Evolutionary conservation across 2,113 vertebrate genomes (phyloP), one percentile per base, ranked within the genome.

Genomic region (Sus scrofa): DNA sequence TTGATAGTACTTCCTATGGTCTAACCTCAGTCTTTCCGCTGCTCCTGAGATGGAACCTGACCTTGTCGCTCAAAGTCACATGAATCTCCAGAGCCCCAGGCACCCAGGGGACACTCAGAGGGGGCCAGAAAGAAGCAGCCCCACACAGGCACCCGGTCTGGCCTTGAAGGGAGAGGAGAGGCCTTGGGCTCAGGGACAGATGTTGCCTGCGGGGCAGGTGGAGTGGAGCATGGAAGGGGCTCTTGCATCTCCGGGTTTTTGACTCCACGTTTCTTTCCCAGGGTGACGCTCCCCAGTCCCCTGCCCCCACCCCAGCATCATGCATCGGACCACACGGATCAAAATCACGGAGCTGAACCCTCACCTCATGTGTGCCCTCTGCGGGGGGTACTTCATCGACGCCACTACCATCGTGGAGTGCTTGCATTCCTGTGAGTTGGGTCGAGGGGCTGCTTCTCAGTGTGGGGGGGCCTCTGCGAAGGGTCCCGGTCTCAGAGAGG

Each of bases 331-430:
- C 92, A 98, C 98, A 97, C 97, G 98, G 89, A 98, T 99, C 93
- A 99, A 99, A 98, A 99, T 99, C 97, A 99, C 99, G 0, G 99
- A 99, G 98, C 98, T 99, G 58, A 99, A 99, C 96, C 99, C 99
- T 1, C 99, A 99, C 97, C 98, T 99, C 96, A 99, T 99, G 99
- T 99, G 99, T 1, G 99, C 99, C 75, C 98, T 99, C 50, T 99
- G 99, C 19, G 99, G 99, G 18, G 99, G 99, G 2, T 99, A 99
- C 98, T 99, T 99, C 98, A 99, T 99, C 2, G 99, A 99, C 39
- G 99, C 99, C 58, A 99, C 99, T 3, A 99, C 99, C 98, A 99
- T 99, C 39, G 99, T 99, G 96, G 99, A 99, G 98, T 99, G 99
- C 54, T 98, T 99, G 98, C 99, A 99, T 98, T 99, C 99, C 95